phyloP scores from a whole-genome alignment of 1,140 invertebrate genomes.

The Arion vulgaris region DNA sequence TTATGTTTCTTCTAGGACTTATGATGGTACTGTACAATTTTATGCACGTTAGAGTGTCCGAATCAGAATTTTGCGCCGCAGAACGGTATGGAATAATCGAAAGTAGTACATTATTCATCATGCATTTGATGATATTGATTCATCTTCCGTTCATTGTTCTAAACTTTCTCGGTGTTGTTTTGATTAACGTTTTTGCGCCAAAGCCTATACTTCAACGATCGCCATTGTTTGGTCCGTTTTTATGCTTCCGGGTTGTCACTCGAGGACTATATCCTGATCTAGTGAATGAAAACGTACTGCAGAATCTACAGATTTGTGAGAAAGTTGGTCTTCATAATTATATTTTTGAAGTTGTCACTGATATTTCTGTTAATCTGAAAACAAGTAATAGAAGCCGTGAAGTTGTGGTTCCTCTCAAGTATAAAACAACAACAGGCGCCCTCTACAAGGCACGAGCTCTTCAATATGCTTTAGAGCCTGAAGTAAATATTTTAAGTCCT shows the following conservation, averaged over 20 bases:
- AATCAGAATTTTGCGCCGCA: neutral
- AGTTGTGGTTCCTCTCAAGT: constrained; percentile 88
- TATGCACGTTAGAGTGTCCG: neutral
- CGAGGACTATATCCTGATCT: constrained; percentile 94
- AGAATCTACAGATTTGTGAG: constrained; percentile 91
- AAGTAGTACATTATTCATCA: constrained; percentile 52
- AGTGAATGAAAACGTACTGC: constrained; percentile 86
- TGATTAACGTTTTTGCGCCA: constrained; percentile 95
- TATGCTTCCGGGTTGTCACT: constrained; percentile 95
- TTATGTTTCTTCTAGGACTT: neutral
- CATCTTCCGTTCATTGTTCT: constrained; percentile 54
- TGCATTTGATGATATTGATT: constrained; percentile 53
- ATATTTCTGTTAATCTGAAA: constrained; percentile 84
- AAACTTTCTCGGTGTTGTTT: constrained; percentile 76
- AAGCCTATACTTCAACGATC: constrained; percentile 91
- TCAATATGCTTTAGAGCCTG: constrained; percentile 96
- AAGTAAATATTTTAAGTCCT: constrained; percentile 80
- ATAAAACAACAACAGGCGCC: constrained; percentile 90
- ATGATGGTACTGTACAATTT: neutral
- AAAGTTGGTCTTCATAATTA: constrained; percentile 96
- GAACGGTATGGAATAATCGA: constrained; percentile 45
- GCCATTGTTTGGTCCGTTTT: constrained; percentile 91
- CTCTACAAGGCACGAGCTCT: constrained; percentile 95
- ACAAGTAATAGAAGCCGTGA: constrained; percentile 83
- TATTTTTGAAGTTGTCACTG: constrained; percentile 96